A percentile compares a stretch with the other conserved stretches of the same genome.
phyloP scores from a whole-genome alignment of 2,797 vertebrate genomes.

The Characodon lateralis region DNA sequence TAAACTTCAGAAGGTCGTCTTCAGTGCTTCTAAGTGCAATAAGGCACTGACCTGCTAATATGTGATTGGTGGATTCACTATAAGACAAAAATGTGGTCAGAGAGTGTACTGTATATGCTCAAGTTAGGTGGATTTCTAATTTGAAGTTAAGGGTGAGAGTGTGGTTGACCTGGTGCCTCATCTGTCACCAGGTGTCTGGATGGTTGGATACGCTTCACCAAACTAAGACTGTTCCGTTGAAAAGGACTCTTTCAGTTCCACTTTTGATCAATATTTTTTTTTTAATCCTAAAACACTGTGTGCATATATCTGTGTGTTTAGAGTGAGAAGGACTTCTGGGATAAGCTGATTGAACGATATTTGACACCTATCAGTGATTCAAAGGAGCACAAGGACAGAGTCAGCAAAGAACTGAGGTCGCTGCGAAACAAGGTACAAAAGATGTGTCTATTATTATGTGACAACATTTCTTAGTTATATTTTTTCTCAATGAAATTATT shows the following conservation, averaged over 20 bases:
- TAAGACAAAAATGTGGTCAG: background rate
- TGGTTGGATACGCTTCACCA: background rate
- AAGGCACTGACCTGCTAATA: background rate
- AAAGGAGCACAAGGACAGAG: conserved; percentile 62
- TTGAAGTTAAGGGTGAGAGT: background rate
- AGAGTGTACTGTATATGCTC: background rate
- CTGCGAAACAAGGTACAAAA: conserved; percentile 81
- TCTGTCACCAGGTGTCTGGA: background rate
- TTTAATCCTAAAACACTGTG: background rate
- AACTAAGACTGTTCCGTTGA: conserved; percentile 3
- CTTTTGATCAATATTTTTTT: background rate
- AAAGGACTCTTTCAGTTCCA: background rate
- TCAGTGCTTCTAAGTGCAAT: background rate
- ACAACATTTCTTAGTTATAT: background rate
- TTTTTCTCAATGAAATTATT: background rate
- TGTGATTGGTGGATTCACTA: background rate
- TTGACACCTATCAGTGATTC: conserved; percentile 72
- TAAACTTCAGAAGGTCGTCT: background rate
- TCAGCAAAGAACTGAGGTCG: conserved; percentile 80
- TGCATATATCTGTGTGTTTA: conserved; percentile 41
- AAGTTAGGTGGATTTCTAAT: background rate
- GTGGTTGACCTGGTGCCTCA: background rate
- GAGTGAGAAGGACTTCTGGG: conserved; percentile 83
- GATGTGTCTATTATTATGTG: background rate
- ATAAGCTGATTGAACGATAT: conserved; percentile 79